These are phyloP conservation scores for Cyrtonyx montezumae DNA, from an alignment of 2,113 vertebrate genomes.

Conservation along the genomic window DNA sequence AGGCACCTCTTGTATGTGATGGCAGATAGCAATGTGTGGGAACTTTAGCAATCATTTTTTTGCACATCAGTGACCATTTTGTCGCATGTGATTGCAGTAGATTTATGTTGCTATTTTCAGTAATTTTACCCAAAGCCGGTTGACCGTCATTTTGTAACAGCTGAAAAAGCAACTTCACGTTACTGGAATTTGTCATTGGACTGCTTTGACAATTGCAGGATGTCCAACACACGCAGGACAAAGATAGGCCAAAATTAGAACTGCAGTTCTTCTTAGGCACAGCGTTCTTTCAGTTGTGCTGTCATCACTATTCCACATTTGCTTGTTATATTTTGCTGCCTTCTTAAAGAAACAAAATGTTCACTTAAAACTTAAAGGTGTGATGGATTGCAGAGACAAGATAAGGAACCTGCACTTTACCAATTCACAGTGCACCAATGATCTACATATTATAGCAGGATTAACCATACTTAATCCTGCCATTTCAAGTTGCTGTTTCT, in stretches of 20 bases:
- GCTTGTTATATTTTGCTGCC: background rate
- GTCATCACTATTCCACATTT: background rate
- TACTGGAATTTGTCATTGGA: background rate
- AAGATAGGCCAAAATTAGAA: conserved; percentile 9
- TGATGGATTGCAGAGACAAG: background rate
- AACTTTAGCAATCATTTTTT: background rate
- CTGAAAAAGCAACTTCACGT: background rate
- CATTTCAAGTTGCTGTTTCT: background rate
- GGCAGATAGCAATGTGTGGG: background rate
- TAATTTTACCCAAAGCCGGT: background rate
- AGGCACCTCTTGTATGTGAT: rapidly evolving
- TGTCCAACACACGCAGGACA: background rate
- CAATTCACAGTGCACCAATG: background rate
- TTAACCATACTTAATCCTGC: background rate
- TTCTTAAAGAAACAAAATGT: background rate
- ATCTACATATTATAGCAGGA: background rate
- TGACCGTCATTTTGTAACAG: background rate
- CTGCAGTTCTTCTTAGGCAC: background rate
- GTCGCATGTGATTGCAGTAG: background rate
- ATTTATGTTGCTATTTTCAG: background rate
- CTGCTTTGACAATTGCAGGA: background rate
- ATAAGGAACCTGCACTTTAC: background rate
- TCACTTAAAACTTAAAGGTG: background rate
- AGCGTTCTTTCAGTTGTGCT: background rate
- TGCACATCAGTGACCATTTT: background rate